Evolutionary conservation across 2,797 vertebrate genomes (phyloP).

Genomic region (Rhinatrema bivittatum): DNA sequence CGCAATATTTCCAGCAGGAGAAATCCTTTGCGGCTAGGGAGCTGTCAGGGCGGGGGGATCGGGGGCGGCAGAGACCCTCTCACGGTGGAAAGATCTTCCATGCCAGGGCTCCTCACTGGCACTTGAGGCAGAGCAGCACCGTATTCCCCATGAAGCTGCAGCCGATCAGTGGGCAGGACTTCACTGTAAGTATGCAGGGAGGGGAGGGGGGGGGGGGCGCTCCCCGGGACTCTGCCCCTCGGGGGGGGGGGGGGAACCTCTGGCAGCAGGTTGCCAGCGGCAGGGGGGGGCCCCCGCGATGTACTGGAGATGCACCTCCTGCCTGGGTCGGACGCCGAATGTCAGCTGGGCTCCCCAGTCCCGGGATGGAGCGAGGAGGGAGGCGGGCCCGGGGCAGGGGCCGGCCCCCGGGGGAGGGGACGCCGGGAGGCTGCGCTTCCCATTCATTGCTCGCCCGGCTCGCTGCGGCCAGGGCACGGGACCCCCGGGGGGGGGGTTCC

Average conservation of each 20-base stretch:
- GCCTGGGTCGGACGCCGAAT: conserved; percentile 41
- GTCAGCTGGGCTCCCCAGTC: conserved; percentile 42
- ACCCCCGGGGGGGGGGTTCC: too few relatives aligned
- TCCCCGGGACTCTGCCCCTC: neutral
- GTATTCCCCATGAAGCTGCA: too few relatives aligned
- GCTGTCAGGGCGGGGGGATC: conserved; percentile 20
- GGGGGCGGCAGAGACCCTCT: too few relatives aligned
- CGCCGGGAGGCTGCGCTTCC: conserved; percentile 42
- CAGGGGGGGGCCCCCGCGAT: conserved; percentile 15
- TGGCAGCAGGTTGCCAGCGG: conserved; percentile 2
- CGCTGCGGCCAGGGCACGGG: too few relatives aligned
- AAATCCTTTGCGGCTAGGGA: too few relatives aligned
- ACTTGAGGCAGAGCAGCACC: too few relatives aligned
- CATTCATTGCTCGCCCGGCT: too few relatives aligned
- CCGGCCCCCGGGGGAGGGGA: conserved; percentile 27
- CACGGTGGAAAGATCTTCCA: too few relatives aligned
- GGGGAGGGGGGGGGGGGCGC: neutral
- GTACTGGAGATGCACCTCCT: conserved; percentile 39
- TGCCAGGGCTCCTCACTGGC: too few relatives aligned
- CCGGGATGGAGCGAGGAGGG: conserved; percentile 32
- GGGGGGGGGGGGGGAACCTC: neutral
- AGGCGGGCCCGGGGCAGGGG: conserved; percentile 16
- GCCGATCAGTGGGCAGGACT: too few relatives aligned
- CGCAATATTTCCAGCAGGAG: too few relatives aligned
- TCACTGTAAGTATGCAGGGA: too few relatives aligned